Conservation (phyloP, 2,113 vertebrate species). For the Nothocercus nigrocapillus region DNA sequence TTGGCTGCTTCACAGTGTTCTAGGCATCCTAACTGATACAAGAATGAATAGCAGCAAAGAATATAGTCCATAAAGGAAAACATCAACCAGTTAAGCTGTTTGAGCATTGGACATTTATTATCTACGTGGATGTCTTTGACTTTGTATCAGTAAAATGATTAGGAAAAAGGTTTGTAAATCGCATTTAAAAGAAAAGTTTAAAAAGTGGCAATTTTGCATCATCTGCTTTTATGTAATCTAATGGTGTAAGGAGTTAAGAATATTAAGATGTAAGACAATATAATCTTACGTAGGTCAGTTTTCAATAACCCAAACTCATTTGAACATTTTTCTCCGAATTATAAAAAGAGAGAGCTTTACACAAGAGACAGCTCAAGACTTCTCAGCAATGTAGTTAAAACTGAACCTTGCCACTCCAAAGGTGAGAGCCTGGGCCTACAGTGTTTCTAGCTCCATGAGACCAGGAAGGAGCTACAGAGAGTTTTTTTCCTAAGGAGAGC, state of each 20-base stretch:
- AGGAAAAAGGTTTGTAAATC: not conserved
- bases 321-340: not conserved
- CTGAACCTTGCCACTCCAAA: not conserved
- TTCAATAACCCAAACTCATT: not conserved
- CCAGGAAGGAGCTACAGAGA: not conserved
- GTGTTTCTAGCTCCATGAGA: not conserved
- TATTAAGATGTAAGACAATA: not conserved
- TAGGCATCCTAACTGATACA: not conserved
- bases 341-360: not conserved
- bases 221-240: not conserved
- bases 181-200: slow-evolving; percentile 3
- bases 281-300: not conserved
- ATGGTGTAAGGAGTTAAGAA: not conserved
- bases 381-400: not conserved
- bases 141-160: not conserved
- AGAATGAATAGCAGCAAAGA: not conserved
- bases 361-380: not conserved
- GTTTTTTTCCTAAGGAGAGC: not conserved
- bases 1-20: not conserved
- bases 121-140: not conserved
- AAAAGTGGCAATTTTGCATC: not conserved
- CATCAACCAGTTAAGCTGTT: not conserved
- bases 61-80: not conserved
- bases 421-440: not conserved
- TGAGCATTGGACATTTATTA: not conserved